A percentile compares a stretch with the other conserved stretches of the same genome.
phyloP scores from a whole-genome alignment of 2,113 vertebrate genomes.

The Mirza zaza region DNA sequence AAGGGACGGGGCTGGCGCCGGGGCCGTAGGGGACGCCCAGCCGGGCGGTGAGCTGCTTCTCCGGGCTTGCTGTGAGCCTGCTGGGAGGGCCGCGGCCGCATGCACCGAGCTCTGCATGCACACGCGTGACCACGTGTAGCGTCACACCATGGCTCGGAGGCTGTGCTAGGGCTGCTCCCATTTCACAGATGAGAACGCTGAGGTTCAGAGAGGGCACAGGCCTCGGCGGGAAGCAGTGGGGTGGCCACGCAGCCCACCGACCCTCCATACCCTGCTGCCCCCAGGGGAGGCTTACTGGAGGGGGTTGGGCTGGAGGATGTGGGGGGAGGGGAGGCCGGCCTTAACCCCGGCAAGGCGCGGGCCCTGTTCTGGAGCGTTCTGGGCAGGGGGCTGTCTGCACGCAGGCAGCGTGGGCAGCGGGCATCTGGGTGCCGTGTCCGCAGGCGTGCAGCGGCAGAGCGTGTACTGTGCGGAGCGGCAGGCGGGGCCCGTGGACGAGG shows the following conservation, averaged over 20 bases:
- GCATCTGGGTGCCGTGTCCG: accelerated
- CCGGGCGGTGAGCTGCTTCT: too few relatives aligned
- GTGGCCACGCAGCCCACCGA: accelerated
- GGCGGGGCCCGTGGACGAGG: constrained; percentile 89
- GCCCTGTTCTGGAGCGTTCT: not conserved
- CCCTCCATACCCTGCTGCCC: not conserved
- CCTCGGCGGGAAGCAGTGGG: not conserved
- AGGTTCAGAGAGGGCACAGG: not conserved
- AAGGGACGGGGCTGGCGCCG: not conserved
- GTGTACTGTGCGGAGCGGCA: constrained; percentile 90
- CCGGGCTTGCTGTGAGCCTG: too few relatives aligned
- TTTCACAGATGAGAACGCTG: not conserved
- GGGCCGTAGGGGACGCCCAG: too few relatives aligned
- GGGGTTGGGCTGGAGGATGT: not conserved
- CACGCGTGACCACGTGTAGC: accelerated
- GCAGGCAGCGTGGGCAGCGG: not conserved
- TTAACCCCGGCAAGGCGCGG: not conserved
- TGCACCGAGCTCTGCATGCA: too few relatives aligned
- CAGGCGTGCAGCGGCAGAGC: constrained; percentile 92
- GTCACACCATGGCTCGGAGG: not conserved
- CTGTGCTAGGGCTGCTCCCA: accelerated
- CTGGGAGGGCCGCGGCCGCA: too few relatives aligned
- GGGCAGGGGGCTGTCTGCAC: not conserved
- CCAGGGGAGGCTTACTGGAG: not conserved
- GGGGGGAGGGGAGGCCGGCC: not conserved